phyloP scores from a whole-genome alignment of 2,797 vertebrate genomes.

The Lacerta bilineata region DNA sequence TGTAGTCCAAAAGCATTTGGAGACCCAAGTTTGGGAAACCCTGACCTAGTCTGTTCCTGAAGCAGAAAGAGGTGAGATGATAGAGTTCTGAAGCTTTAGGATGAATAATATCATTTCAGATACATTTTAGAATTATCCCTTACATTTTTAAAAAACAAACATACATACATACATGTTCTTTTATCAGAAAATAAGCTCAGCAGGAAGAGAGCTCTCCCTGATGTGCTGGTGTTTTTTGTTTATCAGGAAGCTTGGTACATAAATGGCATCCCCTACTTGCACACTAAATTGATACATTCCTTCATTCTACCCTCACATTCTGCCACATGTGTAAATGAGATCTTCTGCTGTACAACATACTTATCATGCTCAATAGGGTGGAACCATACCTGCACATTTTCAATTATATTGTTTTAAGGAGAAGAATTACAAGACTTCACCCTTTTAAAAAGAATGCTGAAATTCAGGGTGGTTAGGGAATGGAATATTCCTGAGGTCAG shows the following conservation, averaged over 20 bases:
- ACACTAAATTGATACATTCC: background rate
- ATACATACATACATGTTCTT: background rate
- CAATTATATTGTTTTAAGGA: background rate
- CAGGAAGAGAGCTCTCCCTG: background rate
- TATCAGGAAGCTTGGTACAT: background rate
- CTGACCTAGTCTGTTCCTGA: background rate
- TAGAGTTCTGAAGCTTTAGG: background rate
- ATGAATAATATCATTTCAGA: background rate
- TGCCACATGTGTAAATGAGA: background rate
- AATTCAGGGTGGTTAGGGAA: background rate
- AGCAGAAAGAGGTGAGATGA: background rate
- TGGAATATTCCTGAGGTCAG: background rate
- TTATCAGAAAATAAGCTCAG: background rate
- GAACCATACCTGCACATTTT: no score
- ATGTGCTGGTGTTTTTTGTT: background rate
- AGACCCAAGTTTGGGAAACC: no score
- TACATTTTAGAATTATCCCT: background rate
- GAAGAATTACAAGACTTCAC: background rate
- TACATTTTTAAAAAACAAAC: background rate
- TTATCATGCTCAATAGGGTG: background rate
- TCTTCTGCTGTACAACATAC: background rate
- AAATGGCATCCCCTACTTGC: background rate
- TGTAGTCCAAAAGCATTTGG: no score
- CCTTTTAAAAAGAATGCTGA: background rate
- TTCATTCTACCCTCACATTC: background rate